These are phyloP conservation scores for Acanthis flammea DNA, from an alignment of 2,797 vertebrate genomes.

Conservation along the genomic window DNA sequence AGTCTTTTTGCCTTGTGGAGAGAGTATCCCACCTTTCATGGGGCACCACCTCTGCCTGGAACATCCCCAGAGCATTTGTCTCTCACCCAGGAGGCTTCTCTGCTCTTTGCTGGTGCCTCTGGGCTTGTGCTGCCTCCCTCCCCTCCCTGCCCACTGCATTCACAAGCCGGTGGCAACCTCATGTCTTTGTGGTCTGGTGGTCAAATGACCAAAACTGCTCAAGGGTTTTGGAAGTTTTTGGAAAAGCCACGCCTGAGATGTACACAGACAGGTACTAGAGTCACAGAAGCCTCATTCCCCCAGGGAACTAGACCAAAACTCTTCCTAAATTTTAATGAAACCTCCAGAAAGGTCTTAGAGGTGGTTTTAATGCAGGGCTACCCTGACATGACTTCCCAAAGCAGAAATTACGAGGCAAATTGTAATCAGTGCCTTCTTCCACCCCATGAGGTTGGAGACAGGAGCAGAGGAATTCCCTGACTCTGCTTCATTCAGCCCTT, in stretches of 20 bases:
- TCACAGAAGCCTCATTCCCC: not conserved
- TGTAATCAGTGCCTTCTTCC: not conserved
- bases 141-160: not conserved
- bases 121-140: not conserved
- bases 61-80: not conserved
- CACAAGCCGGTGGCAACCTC: not conserved
- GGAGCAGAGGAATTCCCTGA: not conserved
- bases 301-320: not conserved
- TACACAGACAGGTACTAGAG: not conserved
- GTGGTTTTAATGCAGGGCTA: not conserved
- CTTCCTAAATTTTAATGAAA: not conserved
- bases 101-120: not conserved
- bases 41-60: not conserved
- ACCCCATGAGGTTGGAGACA: accelerated
- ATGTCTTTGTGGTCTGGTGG: not conserved
- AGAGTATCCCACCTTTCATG: not conserved
- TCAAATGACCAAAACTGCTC: not conserved
- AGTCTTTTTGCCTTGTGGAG: not conserved
- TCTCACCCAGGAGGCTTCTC: not conserved
- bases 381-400: not conserved
- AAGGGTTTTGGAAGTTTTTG: not conserved
- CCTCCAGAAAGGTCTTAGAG: not conserved
- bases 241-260: not conserved
- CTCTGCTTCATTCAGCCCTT: not conserved
- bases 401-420: not conserved